A percentile compares a stretch with the other conserved stretches of the same genome.
phyloP scores from a whole-genome alignment of 2,888 invertebrate genomes.

The Ectemnius lituratus region DNA sequence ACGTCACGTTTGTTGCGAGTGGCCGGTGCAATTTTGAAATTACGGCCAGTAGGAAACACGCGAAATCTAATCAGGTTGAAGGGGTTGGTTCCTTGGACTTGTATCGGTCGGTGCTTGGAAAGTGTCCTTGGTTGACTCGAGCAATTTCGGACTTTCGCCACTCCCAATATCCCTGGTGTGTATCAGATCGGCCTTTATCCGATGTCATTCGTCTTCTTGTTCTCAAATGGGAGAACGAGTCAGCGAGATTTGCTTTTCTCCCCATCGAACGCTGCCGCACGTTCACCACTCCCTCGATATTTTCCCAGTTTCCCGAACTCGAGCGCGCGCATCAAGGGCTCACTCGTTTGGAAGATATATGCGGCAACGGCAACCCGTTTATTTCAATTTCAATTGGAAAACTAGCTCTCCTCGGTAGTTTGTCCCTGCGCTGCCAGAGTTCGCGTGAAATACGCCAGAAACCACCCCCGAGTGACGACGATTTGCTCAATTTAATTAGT shows the following conservation, averaged over 20 bases:
- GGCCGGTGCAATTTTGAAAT: conserved; percentile 13
- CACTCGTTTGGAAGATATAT: not conserved
- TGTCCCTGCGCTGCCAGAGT: not conserved
- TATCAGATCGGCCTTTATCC: conserved; percentile 34
- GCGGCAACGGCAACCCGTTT: conserved; percentile 8
- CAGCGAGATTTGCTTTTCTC: not conserved
- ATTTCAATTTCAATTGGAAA: conserved; percentile 23
- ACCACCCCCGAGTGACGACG: conserved; percentile 20
- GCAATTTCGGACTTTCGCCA: conserved; percentile 24
- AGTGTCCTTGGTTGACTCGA: conserved; percentile 19
- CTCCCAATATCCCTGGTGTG: conserved; percentile 5
- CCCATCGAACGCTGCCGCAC: too few species aligned
- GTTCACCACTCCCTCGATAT: conserved; percentile 1
- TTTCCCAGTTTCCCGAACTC: not conserved
- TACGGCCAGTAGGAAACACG: not conserved
- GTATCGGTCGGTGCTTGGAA: not conserved
- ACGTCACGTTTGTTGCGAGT: not conserved
- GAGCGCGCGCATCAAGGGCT: too few species aligned
- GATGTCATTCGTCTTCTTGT: conserved; percentile 31
- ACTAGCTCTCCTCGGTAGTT: not conserved
- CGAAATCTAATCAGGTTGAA: conserved; percentile 10
- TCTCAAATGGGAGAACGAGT: conserved; percentile 21
- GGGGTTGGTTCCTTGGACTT: not conserved
- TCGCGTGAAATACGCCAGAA: conserved; percentile 4
- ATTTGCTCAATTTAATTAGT: conserved; percentile 47